Percentiles rank a stretch among this genome's conserved stretches.
Conservation (phyloP, 2,888 invertebrate genomes). For the Pristionchus fissidentatus region DNA sequence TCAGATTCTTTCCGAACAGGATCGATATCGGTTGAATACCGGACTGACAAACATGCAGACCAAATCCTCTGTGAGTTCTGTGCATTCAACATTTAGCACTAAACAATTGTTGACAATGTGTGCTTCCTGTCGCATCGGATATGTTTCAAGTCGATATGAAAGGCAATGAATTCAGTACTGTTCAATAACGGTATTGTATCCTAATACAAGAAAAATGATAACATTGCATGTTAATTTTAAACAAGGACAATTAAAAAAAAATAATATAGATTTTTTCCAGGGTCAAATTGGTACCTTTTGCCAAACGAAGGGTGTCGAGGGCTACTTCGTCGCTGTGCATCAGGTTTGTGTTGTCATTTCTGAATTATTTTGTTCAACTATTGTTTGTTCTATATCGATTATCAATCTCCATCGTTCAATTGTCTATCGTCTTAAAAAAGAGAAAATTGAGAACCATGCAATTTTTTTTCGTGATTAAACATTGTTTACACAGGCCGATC, state of each 20-base stretch:
- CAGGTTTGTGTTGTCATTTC: neutral
- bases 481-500: constrained; percentile 14
- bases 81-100: neutral
- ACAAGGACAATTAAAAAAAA: no score
- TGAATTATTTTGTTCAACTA: neutral
- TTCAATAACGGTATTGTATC: neutral
- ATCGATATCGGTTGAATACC: constrained; percentile 44
- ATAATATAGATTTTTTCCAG: neutral
- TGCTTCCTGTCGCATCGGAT: neutral
- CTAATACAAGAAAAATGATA: no score
- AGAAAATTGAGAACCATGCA: no score
- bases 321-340: constrained; percentile 20
- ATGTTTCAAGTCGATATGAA: neutral
- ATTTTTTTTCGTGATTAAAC: neutral
- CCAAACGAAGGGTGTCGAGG: constrained; percentile 43
- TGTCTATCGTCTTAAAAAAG: no score
- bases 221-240: no score
- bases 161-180: no score
- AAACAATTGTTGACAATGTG: neutral
- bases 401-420: no score
- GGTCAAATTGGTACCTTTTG: constrained; percentile 32
- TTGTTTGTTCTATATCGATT: no score
- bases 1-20: constrained; percentile 30
- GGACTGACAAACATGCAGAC: constrained; percentile 48
- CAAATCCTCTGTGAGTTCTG: constrained; percentile 10